Evolutionary conservation across 2,797 vertebrate species (phyloP).

Genomic region (Peromyscus attwateri): DNA sequence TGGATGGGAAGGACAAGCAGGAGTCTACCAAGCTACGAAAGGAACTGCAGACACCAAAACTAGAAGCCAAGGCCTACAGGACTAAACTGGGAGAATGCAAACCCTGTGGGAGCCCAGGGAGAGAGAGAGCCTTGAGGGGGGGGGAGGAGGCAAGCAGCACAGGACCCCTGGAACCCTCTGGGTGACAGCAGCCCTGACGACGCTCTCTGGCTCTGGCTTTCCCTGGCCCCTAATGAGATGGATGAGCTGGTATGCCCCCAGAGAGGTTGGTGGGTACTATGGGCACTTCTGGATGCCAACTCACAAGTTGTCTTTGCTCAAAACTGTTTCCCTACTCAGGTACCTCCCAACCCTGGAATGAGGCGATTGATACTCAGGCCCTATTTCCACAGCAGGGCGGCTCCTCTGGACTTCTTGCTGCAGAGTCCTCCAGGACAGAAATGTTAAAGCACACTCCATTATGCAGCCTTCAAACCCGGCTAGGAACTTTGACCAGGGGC

Average conservation of each 20-base stretch:
- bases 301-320: neutral
- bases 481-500: constrained; percentile 70
- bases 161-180: neutral
- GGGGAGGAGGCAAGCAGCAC: neutral
- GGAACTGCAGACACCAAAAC: neutral
- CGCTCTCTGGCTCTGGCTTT: neutral
- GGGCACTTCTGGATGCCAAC: neutral
- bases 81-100: neutral
- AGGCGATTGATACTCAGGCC: neutral
- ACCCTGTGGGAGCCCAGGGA: neutral
- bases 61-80: constrained; percentile 17
- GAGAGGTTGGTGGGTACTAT: neutral
- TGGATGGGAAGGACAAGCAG: neutral
- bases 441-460: constrained; percentile 80
- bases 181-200: neutral
- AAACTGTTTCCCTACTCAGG: neutral
- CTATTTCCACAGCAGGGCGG: neutral
- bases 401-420: neutral
- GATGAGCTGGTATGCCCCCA: neutral
- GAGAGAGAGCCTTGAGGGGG: neutral
- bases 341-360: neutral
- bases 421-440: neutral
- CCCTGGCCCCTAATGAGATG: neutral
- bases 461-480: constrained; percentile 80
- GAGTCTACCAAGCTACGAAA: constrained; percentile 1